Percentiles rank a stretch among this genome's conserved stretches.
phyloP scores from a whole-genome alignment of 2,113 vertebrate species.

The Actenoides hombroni region DNA sequence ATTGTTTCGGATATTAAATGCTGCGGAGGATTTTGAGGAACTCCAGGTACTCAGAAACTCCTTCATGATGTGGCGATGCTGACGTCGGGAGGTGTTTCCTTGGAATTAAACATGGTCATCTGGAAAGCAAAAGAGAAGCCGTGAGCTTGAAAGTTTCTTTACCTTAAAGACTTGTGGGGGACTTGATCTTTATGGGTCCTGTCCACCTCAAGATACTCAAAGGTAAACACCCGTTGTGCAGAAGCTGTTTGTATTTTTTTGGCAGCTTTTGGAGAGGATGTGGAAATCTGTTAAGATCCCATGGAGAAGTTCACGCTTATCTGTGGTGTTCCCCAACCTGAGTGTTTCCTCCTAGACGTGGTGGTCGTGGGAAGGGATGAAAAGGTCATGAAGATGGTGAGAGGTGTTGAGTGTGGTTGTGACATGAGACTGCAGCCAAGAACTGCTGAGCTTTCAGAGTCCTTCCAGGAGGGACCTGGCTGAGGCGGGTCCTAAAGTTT shows the following conservation, averaged over 20 bases:
- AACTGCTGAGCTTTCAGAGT: neutral
- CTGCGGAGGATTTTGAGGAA: neutral
- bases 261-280: neutral
- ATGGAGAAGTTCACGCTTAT: neutral
- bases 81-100: neutral
- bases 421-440: neutral
- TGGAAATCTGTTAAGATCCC: fast-evolving
- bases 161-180: fast-evolving
- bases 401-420: neutral
- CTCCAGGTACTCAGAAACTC: neutral
- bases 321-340: neutral
- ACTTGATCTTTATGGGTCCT: neutral
- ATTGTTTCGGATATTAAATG: neutral
- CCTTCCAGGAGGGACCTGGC: neutral
- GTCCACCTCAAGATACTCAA: neutral
- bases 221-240: fast-evolving
- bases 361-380: neutral
- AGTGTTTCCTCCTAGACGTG: neutral
- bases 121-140: neutral
- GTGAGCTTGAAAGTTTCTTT: neutral
- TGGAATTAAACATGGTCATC: fast-evolving
- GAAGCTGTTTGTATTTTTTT: neutral
- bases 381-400: conserved; percentile 12
- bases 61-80: fast-evolving
- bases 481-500: neutral